Percentiles rank a stretch among this genome's conserved stretches.
phyloP scores from a whole-genome alignment of 23 tunicate genomes.

The Styela plicata region DNA sequence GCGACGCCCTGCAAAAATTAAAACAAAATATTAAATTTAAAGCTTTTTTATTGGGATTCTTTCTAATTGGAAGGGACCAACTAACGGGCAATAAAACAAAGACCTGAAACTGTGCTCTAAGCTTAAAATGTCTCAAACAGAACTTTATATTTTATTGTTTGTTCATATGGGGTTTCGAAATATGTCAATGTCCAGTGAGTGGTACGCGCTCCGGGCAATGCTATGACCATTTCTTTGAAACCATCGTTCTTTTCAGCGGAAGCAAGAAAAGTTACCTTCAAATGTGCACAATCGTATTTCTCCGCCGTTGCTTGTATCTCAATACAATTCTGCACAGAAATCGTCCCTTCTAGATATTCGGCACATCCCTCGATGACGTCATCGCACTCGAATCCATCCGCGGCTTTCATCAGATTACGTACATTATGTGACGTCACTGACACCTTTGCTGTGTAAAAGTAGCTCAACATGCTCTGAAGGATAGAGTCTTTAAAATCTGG shows the following conservation, averaged over 20 bases:
- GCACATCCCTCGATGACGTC: constrained; percentile 78
- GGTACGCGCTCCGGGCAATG: too few species aligned
- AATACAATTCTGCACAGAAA: constrained; percentile 52
- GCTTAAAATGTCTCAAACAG: too few species aligned
- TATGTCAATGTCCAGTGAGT: too few species aligned
- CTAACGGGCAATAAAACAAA: too few species aligned
- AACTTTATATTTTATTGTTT: too few species aligned
- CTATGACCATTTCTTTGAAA: too few species aligned
- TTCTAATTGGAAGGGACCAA: neutral
- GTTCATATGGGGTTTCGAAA: too few species aligned
- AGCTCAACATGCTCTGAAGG: constrained; percentile 23
- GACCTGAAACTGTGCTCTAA: too few species aligned
- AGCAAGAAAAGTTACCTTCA: too few species aligned
- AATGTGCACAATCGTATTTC: constrained; percentile 48
- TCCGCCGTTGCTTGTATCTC: constrained; percentile 43
- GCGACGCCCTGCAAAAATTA: constrained; percentile 25
- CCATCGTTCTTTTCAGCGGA: too few species aligned
- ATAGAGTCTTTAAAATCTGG: constrained; percentile 51
- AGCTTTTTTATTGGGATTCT: too few species aligned
- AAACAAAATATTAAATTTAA: neutral
- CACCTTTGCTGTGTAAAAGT: constrained; percentile 60
- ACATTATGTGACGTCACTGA: constrained; percentile 46
- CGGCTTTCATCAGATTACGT: constrained; percentile 37
- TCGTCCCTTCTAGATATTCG: constrained; percentile 53
- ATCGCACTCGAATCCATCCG: constrained; percentile 23